phyloP scores from a whole-genome alignment of 2,797 vertebrate genomes.

The Emys orbicularis region DNA sequence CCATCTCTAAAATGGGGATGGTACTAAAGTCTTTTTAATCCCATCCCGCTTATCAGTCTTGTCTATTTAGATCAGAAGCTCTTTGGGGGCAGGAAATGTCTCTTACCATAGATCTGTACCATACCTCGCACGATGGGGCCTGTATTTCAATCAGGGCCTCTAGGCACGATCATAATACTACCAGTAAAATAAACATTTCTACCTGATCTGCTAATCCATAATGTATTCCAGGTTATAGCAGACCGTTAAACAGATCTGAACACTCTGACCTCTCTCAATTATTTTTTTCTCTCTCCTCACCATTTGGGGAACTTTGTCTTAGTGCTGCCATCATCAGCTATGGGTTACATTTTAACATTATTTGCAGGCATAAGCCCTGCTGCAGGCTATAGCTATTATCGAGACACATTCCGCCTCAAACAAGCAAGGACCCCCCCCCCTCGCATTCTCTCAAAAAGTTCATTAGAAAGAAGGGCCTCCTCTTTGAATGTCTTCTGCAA shows the following conservation, averaged over 20 bases:
- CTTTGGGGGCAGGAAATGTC: not conserved
- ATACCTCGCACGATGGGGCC: not conserved
- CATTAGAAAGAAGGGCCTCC: not conserved
- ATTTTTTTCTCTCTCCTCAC: not conserved
- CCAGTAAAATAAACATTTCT: not conserved
- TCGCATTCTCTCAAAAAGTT: not conserved
- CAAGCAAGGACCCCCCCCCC: not conserved
- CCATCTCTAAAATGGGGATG: not conserved
- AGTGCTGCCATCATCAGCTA: not conserved
- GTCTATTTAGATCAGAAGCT: not conserved
- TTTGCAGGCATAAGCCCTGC: not conserved
- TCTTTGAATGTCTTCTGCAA: not conserved
- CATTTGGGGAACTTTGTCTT: not conserved
- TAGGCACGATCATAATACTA: not conserved
- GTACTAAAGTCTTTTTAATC: not conserved
- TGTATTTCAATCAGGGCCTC: not conserved
- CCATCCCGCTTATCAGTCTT: not conserved
- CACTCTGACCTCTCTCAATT: not conserved
- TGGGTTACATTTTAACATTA: not conserved
- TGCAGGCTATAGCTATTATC: not conserved
- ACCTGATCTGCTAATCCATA: not conserved
- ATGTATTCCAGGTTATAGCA: not conserved
- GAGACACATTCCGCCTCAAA: not conserved
- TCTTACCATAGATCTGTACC: not conserved
- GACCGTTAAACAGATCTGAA: not conserved